These are phyloP conservation scores for Acleris holmiana DNA, from an alignment of 2,888 invertebrate genomes.

Conservation along the genomic window DNA sequence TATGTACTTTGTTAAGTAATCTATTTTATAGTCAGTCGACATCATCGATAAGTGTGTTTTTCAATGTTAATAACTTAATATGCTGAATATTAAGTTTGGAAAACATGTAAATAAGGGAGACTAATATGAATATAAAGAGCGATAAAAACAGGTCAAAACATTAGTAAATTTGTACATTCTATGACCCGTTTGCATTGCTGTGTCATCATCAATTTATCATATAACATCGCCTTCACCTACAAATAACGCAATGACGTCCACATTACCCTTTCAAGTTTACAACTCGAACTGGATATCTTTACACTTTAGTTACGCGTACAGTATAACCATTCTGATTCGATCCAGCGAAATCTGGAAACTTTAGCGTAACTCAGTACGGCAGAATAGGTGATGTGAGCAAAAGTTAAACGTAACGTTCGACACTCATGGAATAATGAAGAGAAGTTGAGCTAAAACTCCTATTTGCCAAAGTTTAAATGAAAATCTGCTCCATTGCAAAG, in stretches of 20 bases:
- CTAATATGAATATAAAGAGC: no score
- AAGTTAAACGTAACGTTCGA: constrained; percentile 23
- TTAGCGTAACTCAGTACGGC: constrained; percentile 2
- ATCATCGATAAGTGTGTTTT: not conserved
- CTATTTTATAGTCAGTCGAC: not conserved
- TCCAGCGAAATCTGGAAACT: not conserved
- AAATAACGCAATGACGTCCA: not conserved
- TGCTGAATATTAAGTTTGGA: no score
- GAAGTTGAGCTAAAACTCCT: not conserved
- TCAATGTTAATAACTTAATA: not conserved
- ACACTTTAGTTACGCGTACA: not conserved
- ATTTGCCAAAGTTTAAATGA: constrained; percentile 4
- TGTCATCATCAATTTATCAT: constrained; percentile 5
- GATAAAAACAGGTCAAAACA: no score
- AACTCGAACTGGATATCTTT: not conserved
- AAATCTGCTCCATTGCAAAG: constrained; percentile 7
- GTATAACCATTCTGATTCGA: not conserved
- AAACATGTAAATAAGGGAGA: no score
- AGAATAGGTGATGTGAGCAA: constrained; percentile 13
- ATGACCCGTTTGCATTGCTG: no score
- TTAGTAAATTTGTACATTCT: no score
- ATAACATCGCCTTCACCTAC: not conserved
- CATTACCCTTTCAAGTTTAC: not conserved
- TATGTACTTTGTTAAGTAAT: not conserved
- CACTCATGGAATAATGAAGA: constrained; percentile 22